Percentiles rank a stretch among this genome's conserved stretches.
These are phyloP conservation scores for Periophthalmus modestus DNA, from an alignment of 2,113 vertebrate genomes.

Conservation along the genomic window DNA sequence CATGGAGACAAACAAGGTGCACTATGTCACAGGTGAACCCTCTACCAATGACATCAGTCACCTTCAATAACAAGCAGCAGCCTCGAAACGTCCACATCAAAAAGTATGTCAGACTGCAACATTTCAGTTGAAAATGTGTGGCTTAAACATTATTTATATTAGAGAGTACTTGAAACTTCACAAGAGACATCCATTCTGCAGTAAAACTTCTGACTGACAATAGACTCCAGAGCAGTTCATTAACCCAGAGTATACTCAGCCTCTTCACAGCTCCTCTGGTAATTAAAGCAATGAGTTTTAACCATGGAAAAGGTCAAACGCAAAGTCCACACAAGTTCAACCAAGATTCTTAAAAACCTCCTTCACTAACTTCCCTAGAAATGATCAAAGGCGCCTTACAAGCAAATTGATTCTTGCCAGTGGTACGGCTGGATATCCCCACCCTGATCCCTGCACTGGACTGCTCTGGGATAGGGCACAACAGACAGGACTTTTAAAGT, in stretches of 20 bases:
- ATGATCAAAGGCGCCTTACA: conserved; percentile 37
- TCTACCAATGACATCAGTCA: too few species aligned
- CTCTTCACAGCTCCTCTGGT: background rate
- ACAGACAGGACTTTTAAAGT: conserved; percentile 8
- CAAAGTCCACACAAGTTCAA: conserved; percentile 10
- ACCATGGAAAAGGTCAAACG: conserved; percentile 19
- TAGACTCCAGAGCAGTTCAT: background rate
- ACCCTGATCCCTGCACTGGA: conserved; percentile 25
- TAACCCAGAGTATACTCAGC: background rate
- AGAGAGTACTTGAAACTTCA: background rate
- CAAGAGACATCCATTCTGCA: background rate
- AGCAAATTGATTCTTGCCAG: conserved; percentile 38
- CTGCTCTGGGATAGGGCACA: conserved; percentile 18
- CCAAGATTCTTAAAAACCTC: conserved; percentile 22
- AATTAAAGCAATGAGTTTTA: conserved; percentile 18
- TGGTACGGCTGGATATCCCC: conserved; percentile 23
- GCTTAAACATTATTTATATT: background rate
- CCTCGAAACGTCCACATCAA: too few species aligned
- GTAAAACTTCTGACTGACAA: conserved; percentile 8
- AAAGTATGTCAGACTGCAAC: too few species aligned
- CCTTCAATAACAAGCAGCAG: too few species aligned
- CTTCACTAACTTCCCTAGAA: conserved; percentile 27
- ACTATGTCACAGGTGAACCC: too few species aligned
- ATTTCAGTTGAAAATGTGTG: background rate
- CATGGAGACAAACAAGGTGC: too few species aligned